A percentile compares a stretch with the other conserved stretches of the same genome.
These are phyloP conservation scores for Budorcas taxicolor DNA, from an alignment of 2,113 vertebrate species.

Conservation along the genomic window DNA sequence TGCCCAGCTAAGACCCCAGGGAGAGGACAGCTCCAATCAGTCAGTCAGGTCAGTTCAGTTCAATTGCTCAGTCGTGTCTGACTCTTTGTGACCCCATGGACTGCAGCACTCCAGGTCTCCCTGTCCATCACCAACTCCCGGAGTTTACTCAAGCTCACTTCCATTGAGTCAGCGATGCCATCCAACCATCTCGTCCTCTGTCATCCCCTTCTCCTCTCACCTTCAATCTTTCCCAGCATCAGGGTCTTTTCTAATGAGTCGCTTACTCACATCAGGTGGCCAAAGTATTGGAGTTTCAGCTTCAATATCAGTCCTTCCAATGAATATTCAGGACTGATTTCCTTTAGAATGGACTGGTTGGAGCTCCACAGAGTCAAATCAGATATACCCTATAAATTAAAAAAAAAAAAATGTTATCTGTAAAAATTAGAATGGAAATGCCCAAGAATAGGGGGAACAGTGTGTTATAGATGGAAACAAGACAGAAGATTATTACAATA, in stretches of 20 bases:
- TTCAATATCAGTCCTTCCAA: not conserved
- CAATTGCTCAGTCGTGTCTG: fast-evolving
- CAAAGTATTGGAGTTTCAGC: not conserved
- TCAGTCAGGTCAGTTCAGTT: not conserved
- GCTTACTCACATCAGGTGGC: not conserved
- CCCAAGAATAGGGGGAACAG: not conserved
- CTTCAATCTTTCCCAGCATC: not conserved
- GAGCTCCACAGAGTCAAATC: not conserved
- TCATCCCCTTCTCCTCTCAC: fast-evolving
- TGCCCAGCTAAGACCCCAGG: not conserved
- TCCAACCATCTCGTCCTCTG: not conserved
- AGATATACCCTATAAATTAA: not conserved
- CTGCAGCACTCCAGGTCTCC: not conserved
- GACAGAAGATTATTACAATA: not conserved
- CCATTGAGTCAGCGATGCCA: not conserved
- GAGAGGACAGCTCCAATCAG: not conserved
- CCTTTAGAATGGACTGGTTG: not conserved
- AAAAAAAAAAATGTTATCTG: not conserved
- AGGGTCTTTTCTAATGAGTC: not conserved
- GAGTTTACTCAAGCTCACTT: not conserved
- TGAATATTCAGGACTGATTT: not conserved
- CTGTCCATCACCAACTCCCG: not conserved
- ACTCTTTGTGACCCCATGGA: not conserved
- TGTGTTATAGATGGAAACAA: not conserved
- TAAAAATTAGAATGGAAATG: not conserved